Evolutionary conservation across 1,140 invertebrate genomes (phyloP).

Genomic region (Anastatus disparis): DNA sequence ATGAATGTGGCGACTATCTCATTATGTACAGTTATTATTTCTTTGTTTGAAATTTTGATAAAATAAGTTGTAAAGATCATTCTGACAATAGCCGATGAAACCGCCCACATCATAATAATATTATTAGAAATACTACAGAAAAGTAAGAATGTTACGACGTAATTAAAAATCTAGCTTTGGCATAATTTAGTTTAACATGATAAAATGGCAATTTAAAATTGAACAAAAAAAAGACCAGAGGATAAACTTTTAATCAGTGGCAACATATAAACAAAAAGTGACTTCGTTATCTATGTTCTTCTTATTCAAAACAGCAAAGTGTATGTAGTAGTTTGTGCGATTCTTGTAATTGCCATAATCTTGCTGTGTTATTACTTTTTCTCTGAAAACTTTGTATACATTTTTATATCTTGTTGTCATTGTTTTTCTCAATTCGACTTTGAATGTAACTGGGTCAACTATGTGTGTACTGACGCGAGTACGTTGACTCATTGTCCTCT

Average conservation of each 20-base stretch:
- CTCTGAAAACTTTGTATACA: background rate
- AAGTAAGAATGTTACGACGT: background rate
- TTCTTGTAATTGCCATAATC: constrained; percentile 19
- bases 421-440: background rate
- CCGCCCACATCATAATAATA: too few species aligned
- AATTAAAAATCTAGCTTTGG: too few species aligned
- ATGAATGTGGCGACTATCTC: background rate
- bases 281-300: background rate
- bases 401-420: background rate
- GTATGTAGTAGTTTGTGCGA: background rate
- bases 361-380: constrained; percentile 14
- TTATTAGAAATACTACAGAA: too few species aligned
- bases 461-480: constrained; percentile 4
- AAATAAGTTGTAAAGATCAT: background rate
- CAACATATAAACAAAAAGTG: constrained; percentile 17
- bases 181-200: too few species aligned
- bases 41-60: background rate
- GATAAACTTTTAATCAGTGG: too few species aligned
- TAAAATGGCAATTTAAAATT: too few species aligned
- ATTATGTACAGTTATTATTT: background rate
- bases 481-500: constrained; percentile 22
- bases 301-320: constrained; percentile 9
- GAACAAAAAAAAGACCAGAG: too few species aligned
- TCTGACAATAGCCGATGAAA: too few species aligned
- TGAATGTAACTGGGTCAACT: constrained; percentile 26